phyloP scores from a whole-genome alignment of 1,140 invertebrate species.

The Aphaenogaster rudis region DNA sequence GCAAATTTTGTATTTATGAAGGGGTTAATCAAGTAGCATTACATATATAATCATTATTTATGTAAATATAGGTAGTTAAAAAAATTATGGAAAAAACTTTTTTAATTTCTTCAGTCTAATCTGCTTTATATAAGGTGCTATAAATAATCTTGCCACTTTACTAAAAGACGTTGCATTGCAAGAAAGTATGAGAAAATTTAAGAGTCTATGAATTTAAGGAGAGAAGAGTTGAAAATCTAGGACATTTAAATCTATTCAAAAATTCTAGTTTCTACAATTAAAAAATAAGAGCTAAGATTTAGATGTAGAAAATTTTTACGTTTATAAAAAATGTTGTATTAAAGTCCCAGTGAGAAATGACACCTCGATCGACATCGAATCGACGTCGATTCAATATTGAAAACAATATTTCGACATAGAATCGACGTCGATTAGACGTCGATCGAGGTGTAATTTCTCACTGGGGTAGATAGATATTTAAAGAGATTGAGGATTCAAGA shows the following conservation, averaged over 20 bases:
- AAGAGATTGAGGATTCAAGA: not conserved
- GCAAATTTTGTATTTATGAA: not conserved
- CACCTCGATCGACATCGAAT: too few relatives aligned
- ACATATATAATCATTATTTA: not conserved
- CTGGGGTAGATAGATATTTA: not conserved
- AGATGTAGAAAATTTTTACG: not conserved
- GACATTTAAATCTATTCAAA: not conserved
- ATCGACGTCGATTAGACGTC: too few relatives aligned
- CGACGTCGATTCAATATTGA: too few relatives aligned
- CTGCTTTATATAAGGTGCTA: not conserved
- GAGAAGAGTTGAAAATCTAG: not conserved
- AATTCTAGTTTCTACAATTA: conserved; percentile 52
- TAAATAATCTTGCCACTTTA: not conserved
- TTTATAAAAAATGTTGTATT: not conserved
- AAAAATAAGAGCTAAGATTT: not conserved
- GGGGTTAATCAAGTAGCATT: not conserved
- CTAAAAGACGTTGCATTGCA: not conserved
- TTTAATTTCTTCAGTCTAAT: conserved; percentile 19
- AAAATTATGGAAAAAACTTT: not conserved
- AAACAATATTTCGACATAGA: too few relatives aligned
- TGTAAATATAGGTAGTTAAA: not conserved
- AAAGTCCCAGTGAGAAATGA: not conserved
- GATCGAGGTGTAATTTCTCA: too few relatives aligned
- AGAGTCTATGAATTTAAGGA: not conserved
- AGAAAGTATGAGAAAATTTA: not conserved